Conservation (phyloP, 2,113 vertebrate species). For the Tetrax tetrax region DNA sequence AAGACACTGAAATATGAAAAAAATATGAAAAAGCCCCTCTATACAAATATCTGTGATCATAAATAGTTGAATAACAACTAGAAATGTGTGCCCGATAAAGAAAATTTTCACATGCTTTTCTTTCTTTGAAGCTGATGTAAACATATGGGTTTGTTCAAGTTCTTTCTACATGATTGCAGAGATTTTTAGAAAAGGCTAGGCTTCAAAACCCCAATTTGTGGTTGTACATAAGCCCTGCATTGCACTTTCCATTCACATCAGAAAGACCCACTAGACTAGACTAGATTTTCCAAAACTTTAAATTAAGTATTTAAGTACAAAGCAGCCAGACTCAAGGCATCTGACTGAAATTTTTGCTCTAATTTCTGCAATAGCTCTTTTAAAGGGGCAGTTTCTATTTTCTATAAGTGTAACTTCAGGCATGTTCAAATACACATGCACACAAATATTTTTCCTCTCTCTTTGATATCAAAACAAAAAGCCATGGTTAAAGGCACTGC, state of each 20-base stretch:
- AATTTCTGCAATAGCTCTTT: neutral
- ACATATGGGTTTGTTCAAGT: neutral
- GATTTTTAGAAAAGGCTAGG: neutral
- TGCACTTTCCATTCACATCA: neutral
- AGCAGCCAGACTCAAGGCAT: neutral
- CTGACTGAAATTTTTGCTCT: neutral
- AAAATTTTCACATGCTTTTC: neutral
- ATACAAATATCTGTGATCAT: neutral
- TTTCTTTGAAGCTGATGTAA: neutral
- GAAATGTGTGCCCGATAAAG: neutral
- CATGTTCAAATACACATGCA: neutral
- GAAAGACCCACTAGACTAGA: neutral
- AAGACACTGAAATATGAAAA: neutral
- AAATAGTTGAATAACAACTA: neutral
- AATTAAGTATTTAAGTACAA: neutral
- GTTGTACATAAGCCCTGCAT: neutral
- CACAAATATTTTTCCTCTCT: neutral
- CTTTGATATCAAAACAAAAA: neutral
- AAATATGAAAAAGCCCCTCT: neutral
- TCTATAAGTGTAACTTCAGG: neutral
- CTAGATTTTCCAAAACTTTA: neutral
- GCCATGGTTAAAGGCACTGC: neutral
- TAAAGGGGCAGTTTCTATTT: neutral
- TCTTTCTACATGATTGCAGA: neutral
- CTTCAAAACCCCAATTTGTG: neutral